Percentiles rank a stretch among this genome's conserved stretches.
Conservation (phyloP, 2,888 invertebrate species). For the Coelinius sp. region DNA sequence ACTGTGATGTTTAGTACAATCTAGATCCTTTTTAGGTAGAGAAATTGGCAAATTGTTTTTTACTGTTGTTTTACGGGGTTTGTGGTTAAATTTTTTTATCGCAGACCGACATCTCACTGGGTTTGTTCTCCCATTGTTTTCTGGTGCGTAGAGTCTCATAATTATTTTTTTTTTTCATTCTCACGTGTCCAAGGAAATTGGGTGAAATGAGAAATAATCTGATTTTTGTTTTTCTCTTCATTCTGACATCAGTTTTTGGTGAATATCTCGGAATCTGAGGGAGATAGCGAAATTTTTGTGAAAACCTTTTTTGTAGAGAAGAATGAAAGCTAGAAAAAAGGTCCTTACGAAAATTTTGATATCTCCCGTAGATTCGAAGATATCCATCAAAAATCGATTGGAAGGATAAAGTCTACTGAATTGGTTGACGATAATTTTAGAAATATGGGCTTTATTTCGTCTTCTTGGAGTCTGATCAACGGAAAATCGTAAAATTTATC, state of each 20-base stretch:
- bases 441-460: not conserved
- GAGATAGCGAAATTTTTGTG: too few species aligned
- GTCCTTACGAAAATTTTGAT: too few species aligned
- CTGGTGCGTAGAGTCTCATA: not conserved
- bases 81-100: conserved; percentile 5
- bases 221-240: too few species aligned
- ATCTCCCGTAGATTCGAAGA: too few species aligned
- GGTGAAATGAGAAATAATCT: too few species aligned
- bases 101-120: not conserved
- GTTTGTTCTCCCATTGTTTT: conserved; percentile 17
- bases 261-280: too few species aligned
- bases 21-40: conserved; percentile 3
- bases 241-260: too few species aligned
- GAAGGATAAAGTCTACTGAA: too few species aligned
- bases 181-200: not conserved
- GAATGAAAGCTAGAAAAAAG: too few species aligned
- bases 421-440: too few species aligned
- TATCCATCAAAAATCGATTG: too few species aligned
- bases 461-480: not conserved
- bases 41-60: not conserved
- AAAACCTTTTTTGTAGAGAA: too few species aligned
- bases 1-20: conserved; percentile 10
- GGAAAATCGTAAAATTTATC: not conserved
- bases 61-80: not conserved
- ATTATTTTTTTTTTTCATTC: not conserved